Evolutionary conservation across 1,140 invertebrate species (phyloP), one percentile per base, ranked within the genome.

Genomic region (Caligus rogercresseyi): DNA sequence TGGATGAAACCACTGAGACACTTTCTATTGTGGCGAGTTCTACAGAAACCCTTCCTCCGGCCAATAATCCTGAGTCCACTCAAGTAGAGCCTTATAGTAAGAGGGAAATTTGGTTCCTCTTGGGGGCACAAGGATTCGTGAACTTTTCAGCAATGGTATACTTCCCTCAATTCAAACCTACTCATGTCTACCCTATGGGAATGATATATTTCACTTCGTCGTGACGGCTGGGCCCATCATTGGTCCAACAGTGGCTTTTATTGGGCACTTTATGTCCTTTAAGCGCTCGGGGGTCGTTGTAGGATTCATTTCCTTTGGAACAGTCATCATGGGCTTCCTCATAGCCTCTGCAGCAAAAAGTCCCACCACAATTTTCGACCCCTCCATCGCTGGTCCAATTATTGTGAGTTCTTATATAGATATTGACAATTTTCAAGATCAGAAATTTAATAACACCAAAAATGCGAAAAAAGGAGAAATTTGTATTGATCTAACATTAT

Each of bases 141-240:
- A 83, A 81, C 68, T 78, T 80, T 56, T 88, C 52, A 76, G 77
- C 57, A 87, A 91, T 69, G 87, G 86, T 53, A 78, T 85, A 53
- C 76, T 93, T 61, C 84, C 86, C 1, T 84, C 85, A 59, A 81
- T 92, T 56, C 86, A 92, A 71, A 83, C 87, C 0, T 95, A 84
- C 71, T 87, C 89, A 0, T 86, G 85, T 72, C 74, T 89, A 60
- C 88, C 89, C 0, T 95, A 93, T 70, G 89, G 89, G 1, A 81
- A 81, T 66, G 70, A 76, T 11, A 80, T 84, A 0, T 93, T 90
- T 74, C 88, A 91, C 72, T 76, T 90, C 67, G 79, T 85, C 3
- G 83, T 86, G 14, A 84, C 84, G 1, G 72, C 93, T 24, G 79
- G 82, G n/a, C 81, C 81, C 14, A 85, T 91, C 73, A 84, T 87